Conservation (phyloP, 2,888 invertebrate species). For the Spisula solida region DNA sequence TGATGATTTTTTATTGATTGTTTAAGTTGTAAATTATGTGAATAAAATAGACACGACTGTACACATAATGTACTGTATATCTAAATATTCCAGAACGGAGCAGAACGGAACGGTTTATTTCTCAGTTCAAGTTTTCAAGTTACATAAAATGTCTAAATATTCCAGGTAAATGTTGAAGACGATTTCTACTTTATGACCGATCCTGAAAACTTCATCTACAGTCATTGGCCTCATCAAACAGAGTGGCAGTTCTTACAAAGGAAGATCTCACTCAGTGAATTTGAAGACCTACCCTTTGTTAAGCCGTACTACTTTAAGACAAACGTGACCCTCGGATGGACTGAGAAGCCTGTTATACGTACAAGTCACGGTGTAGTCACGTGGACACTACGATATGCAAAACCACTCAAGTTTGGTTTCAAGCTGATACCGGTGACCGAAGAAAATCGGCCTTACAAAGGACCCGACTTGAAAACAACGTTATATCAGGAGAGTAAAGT, state of each 20-base stretch:
- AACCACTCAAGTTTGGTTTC: slow-evolving; percentile 72
- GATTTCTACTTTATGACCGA: slow-evolving; percentile 78
- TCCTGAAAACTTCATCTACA: slow-evolving; percentile 76
- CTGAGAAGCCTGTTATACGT: slow-evolving; percentile 72
- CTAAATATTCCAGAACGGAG: too few species aligned
- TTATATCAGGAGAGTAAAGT: slow-evolving; percentile 73
- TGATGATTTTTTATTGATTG: too few species aligned
- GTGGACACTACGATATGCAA: slow-evolving; percentile 72
- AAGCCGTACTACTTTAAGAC: slow-evolving; percentile 75
- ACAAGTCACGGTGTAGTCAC: slow-evolving; percentile 72
- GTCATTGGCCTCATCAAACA: slow-evolving; percentile 77
- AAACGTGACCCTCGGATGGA: slow-evolving; percentile 72
- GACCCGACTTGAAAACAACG: slow-evolving; percentile 66
- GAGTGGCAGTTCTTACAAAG: slow-evolving; percentile 76
- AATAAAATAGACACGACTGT: too few species aligned
- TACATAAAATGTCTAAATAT: background rate
- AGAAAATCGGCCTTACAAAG: slow-evolving; percentile 56
- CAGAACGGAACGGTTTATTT: too few species aligned
- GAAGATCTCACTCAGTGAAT: slow-evolving; percentile 75
- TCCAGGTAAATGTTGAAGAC: slow-evolving; percentile 68
- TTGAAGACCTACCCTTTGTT: slow-evolving; percentile 77
- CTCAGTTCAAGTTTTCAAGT: too few species aligned
- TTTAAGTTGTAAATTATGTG: too few species aligned
- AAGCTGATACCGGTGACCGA: slow-evolving; percentile 61
- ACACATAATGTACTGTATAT: too few species aligned